Conservation (phyloP, 2,797 vertebrate species). For the Coregonus sp. region DNA sequence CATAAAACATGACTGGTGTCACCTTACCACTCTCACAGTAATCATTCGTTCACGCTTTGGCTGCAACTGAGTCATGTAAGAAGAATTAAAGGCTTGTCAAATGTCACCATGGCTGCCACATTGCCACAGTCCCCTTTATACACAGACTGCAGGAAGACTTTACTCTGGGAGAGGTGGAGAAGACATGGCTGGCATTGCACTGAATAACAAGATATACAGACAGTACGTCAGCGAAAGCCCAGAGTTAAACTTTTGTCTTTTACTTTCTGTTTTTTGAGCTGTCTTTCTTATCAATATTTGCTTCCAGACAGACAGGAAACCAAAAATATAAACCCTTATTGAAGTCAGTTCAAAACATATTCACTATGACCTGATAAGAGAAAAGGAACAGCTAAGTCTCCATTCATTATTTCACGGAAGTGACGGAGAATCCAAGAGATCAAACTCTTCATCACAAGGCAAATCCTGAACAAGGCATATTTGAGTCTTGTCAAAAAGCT, state of each 20-base stretch:
- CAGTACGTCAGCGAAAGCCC: neutral
- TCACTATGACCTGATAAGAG: neutral
- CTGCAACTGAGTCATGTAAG: neutral
- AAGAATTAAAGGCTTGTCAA: conserved; percentile 8
- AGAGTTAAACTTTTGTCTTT: neutral
- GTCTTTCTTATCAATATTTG: neutral
- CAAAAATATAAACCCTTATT: neutral
- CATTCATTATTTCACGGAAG: neutral
- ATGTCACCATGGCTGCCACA: conserved; percentile 3
- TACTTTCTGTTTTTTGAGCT: neutral
- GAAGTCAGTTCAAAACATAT: neutral
- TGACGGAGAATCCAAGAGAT: neutral
- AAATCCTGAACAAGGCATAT: neutral
- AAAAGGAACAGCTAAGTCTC: neutral
- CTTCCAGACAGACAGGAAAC: neutral
- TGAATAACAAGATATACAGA: neutral
- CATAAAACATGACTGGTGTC: neutral
- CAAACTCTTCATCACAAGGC: neutral
- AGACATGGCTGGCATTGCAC: neutral
- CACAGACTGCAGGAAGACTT: neutral
- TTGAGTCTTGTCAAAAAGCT: conserved; percentile 4
- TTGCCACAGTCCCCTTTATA: neutral
- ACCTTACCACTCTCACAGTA: neutral
- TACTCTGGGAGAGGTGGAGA: neutral
- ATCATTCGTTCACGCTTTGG: neutral